Conservation (phyloP, 2,888 invertebrate genomes). For the Dicyrtoma fusca region DNA sequence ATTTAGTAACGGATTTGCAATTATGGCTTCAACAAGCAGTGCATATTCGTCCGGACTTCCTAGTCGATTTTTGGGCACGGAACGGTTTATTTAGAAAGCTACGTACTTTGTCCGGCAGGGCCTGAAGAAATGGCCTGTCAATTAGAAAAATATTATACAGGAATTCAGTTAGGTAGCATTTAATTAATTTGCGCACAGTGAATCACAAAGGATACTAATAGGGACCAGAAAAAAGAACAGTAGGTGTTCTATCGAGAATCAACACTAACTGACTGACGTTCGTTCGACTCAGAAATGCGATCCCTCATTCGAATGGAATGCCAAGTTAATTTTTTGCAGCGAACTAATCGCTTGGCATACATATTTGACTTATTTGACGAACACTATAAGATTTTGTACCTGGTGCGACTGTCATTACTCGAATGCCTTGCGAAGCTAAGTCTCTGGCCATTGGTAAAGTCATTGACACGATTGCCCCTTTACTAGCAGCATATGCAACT, state of each 20-base stretch:
- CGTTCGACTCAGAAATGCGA: no score
- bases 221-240: no score
- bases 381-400: slow-evolving; percentile 65
- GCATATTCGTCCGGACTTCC: slow-evolving; percentile 88
- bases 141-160: no score
- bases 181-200: no score
- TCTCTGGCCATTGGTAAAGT: slow-evolving; percentile 95
- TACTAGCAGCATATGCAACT: slow-evolving; percentile 89
- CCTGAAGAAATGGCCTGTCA: slow-evolving; percentile 77
- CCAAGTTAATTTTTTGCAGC: no score
- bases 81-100: slow-evolving; percentile 74
- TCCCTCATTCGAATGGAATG: no score
- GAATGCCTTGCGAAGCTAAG: slow-evolving; percentile 76
- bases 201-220: no score
- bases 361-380: no score
- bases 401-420: slow-evolving; percentile 79
- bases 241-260: no score
- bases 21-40: slow-evolving; percentile 77
- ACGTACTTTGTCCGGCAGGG: slow-evolving; percentile 81
- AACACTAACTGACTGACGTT: no score
- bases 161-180: no score
- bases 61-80: slow-evolving; percentile 83
- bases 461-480: slow-evolving; percentile 92
- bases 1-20: slow-evolving; percentile 87
- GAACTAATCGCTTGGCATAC: no score